These are phyloP conservation scores for Itoplectis maculator DNA, from an alignment of 2,888 invertebrate species.

Conservation along the genomic window DNA sequence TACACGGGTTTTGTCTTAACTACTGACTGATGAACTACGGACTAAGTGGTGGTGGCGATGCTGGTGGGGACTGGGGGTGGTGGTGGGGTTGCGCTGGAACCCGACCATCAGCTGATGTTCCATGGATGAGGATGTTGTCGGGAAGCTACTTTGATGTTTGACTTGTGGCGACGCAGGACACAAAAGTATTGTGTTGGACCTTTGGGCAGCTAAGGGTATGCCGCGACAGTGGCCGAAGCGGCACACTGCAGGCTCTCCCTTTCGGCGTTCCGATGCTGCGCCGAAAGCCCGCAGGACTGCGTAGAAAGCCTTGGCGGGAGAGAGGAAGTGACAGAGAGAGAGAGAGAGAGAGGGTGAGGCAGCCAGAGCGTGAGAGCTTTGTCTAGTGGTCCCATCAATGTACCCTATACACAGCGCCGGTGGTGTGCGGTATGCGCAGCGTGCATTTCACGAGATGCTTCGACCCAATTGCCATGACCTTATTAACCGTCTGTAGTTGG, in stretches of 20 bases:
- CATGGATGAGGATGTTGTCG: constrained; percentile 64
- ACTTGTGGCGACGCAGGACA: constrained; percentile 48
- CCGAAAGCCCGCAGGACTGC: constrained; percentile 21
- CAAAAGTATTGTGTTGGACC: constrained; percentile 37
- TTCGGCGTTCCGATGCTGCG: constrained; percentile 24
- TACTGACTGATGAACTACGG: too few relatives aligned
- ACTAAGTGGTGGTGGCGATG: too few relatives aligned
- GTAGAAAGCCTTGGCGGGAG: constrained; percentile 1
- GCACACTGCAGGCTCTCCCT: constrained; percentile 7
- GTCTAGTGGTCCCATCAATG: not conserved
- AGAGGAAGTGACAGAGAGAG: not conserved
- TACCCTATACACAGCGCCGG: not conserved
- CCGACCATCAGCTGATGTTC: constrained; percentile 17
- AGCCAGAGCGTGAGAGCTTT: constrained; percentile 34
- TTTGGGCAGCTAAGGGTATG: constrained; percentile 14
- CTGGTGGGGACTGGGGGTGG: too few relatives aligned
- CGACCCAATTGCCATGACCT: constrained; percentile 1
- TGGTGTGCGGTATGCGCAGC: constrained; percentile 5
- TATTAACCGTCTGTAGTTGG: not conserved
- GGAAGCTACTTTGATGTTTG: constrained; percentile 62
- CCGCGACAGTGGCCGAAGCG: not conserved
- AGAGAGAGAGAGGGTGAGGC: too few relatives aligned
- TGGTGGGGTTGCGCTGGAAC: not conserved
- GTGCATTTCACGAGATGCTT: constrained; percentile 27
- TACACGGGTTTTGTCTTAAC: too few relatives aligned